Evolutionary conservation across 2,113 vertebrate species (phyloP).

Genomic region (Saccopteryx leptura): DNA sequence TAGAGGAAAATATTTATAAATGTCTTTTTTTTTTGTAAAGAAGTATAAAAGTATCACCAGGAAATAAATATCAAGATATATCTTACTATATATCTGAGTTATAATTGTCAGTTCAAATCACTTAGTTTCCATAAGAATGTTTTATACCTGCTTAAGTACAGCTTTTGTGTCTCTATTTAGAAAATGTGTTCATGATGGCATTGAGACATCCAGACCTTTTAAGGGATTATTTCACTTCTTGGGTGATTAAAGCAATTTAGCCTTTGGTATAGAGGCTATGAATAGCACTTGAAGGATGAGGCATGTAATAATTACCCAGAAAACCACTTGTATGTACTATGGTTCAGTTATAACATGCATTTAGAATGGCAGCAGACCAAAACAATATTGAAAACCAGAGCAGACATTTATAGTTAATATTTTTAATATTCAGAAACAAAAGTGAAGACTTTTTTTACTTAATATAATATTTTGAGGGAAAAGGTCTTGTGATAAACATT

Average conservation of each 20-base stretch:
- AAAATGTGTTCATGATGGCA: slow-evolving; percentile 36
- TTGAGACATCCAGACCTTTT: slow-evolving; percentile 57
- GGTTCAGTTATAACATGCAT: slow-evolving; percentile 68
- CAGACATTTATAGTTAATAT: background rate
- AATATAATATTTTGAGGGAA: slow-evolving; percentile 21
- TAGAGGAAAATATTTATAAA: slow-evolving; percentile 56
- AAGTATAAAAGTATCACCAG: slow-evolving; percentile 10
- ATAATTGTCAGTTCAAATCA: slow-evolving; percentile 37
- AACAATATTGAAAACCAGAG: slow-evolving; percentile 52
- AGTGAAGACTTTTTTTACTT: background rate
- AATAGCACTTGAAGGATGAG: slow-evolving; percentile 71
- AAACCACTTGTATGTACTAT: slow-evolving; percentile 66
- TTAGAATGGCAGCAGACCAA: slow-evolving; percentile 42
- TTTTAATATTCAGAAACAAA: slow-evolving; percentile 38
- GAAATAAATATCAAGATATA: slow-evolving; percentile 14
- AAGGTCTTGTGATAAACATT: slow-evolving; percentile 36
- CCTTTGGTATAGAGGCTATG: slow-evolving; percentile 66
- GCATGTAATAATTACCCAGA: slow-evolving; percentile 67
- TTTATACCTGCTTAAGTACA: slow-evolving; percentile 54
- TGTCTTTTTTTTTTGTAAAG: background rate
- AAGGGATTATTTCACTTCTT: slow-evolving; percentile 78
- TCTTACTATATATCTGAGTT: background rate
- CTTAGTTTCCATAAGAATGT: slow-evolving; percentile 40
- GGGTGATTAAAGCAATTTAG: slow-evolving; percentile 69
- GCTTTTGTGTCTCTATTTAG: slow-evolving; percentile 51